Evolutionary conservation across 2,888 invertebrate genomes (phyloP), one percentile per base, ranked within the genome.

Genomic region (Mythimna loreyi): DNA sequence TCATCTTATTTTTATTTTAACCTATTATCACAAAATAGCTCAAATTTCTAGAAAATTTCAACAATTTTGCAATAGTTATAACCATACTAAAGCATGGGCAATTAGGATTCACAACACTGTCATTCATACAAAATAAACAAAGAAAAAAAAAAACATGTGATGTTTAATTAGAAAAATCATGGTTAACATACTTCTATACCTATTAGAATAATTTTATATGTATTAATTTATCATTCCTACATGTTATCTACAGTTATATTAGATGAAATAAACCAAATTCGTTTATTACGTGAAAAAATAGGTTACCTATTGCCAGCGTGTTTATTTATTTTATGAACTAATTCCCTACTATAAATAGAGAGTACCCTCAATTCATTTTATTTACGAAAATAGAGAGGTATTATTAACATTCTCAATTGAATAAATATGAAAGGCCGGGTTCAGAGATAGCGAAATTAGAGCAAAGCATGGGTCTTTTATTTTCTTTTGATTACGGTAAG

Each of bases 291-390:
- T 33, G 43, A 53, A 40, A 70, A 74, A 59, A 81, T 90, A 91
- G 91, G 91, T 91, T 91, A n/a, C n/a, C n/a, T n/a, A 90, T 80
- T 88, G 81, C 78, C 86, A 86, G 86, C 89, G 85, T 88, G 88
- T 89, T 89, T 88, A 84, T 88, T 88, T 88, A 87, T 85, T 88
- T 80, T 79, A 70, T 70, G 78, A 80, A 70, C 74, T 78, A 74
- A 79, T 80, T 81, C 74, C 70, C 21, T 80, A 85, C 84, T 85
- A 82, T 82, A 74, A 81, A 84, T 83, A 85, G 72, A 43, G 9
- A 13, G 7, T 50, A 63, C 45, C 56, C 45, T 50, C 25, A 30
- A 57, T 55, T 25, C 19, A 30, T 55, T 21, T 25, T 21, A 56
- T 28, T 55, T 36, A 19, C 25, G 11, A 52, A 36, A 25, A 21